phyloP scores from a whole-genome alignment of 2,888 invertebrate genomes.

The Drosophila tanythrix region DNA sequence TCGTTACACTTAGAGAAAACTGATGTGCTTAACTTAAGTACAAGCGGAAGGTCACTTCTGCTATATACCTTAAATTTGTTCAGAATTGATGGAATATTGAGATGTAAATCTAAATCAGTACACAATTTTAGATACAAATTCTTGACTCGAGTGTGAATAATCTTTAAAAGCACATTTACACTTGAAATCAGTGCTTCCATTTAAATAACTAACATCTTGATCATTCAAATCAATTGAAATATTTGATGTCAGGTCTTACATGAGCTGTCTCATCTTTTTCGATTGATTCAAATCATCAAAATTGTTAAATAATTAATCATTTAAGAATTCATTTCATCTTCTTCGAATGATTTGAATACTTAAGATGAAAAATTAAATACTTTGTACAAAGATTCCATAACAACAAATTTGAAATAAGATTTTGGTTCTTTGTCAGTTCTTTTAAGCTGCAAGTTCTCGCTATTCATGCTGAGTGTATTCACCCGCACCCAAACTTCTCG shows the following conservation, averaged over 20 bases:
- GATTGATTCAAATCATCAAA: neutral
- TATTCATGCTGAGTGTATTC: neutral
- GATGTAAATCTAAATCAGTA: fast-evolving
- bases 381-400: neutral
- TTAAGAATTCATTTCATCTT: neutral
- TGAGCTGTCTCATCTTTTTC: neutral
- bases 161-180: neutral
- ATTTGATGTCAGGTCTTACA: neutral
- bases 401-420: neutral
- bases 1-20: neutral
- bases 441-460: neutral
- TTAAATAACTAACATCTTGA: neutral
- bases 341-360: neutral
- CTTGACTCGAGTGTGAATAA: neutral
- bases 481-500: neutral
- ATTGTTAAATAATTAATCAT: neutral
- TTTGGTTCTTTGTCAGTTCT: neutral
- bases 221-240: neutral
- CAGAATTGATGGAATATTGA: neutral
- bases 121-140: neutral
- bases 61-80: fast-evolving
- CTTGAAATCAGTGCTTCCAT: neutral
- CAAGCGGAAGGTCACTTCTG: fast-evolving
- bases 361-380: too few species aligned
- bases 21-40: neutral